Conservation (phyloP, 2,888 invertebrate genomes). For the Thecocarcelia acutangulata region DNA sequence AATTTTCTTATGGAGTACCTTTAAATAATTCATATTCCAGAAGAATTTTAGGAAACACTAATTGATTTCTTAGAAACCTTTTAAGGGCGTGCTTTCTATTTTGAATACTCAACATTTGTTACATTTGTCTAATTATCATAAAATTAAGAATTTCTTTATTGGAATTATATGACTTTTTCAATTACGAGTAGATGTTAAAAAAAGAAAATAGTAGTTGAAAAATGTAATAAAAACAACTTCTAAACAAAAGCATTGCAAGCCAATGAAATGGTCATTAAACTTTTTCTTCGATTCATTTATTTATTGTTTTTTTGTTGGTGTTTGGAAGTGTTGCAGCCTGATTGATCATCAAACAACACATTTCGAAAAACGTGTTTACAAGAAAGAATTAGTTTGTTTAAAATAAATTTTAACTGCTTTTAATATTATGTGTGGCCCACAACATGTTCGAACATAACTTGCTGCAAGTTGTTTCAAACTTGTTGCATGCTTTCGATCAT, state of each 20-base stretch:
- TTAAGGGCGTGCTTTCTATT: too few relatives aligned
- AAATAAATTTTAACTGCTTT: neutral
- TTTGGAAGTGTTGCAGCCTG: slow-evolving; percentile 7
- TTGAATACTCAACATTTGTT: too few relatives aligned
- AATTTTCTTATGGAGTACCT: too few relatives aligned
- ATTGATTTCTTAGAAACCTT: too few relatives aligned
- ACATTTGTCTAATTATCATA: too few relatives aligned
- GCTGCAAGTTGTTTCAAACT: slow-evolving; percentile 9
- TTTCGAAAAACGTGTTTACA: slow-evolving; percentile 45
- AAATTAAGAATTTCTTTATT: too few relatives aligned
- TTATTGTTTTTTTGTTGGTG: neutral
- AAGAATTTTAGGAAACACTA: too few relatives aligned
- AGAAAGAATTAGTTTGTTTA: slow-evolving; percentile 44
- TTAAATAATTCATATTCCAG: too few relatives aligned
- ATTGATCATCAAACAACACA: neutral
- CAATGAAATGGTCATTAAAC: slow-evolving; percentile 54
- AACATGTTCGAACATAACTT: slow-evolving; percentile 32
- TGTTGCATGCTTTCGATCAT: slow-evolving; percentile 8
- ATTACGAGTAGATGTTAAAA: too few relatives aligned
- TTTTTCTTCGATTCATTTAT: slow-evolving; percentile 1
- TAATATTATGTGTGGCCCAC: neutral
- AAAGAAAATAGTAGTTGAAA: too few relatives aligned
- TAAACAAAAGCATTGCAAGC: slow-evolving; percentile 19
- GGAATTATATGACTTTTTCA: too few relatives aligned
- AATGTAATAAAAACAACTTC: neutral